These are phyloP conservation scores for Dryoscopus gambensis DNA, from an alignment of 2,113 vertebrate species.

Conservation along the genomic window DNA sequence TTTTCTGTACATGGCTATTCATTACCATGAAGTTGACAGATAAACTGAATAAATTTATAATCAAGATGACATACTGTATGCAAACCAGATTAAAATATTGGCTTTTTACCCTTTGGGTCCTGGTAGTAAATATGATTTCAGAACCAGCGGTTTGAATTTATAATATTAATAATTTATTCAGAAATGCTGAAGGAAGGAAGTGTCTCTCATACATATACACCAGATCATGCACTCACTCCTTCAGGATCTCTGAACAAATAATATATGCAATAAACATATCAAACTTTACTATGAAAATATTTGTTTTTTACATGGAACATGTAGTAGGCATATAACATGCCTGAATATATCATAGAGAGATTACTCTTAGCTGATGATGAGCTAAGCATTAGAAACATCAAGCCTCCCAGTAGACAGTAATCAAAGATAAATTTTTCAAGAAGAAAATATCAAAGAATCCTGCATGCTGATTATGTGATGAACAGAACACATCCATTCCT, in stretches of 20 bases:
- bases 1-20: slow-evolving; percentile 39
- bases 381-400: background rate
- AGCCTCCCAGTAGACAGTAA: background rate
- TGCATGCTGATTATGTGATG: background rate
- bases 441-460: background rate
- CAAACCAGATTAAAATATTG: slow-evolving; percentile 62
- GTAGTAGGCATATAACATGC: background rate
- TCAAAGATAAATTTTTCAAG: background rate
- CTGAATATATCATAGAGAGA: background rate
- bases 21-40: slow-evolving; percentile 56
- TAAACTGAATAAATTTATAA: slow-evolving; percentile 64
- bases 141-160: background rate
- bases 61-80: slow-evolving; percentile 36
- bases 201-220: background rate
- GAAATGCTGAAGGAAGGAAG: background rate
- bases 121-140: background rate
- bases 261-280: background rate
- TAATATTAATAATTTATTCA: slow-evolving; percentile 33
- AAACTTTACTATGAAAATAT: background rate
- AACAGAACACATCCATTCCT: background rate
- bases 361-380: background rate
- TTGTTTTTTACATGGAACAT: background rate
- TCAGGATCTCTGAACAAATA: background rate
- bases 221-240: background rate
- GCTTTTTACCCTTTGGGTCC: slow-evolving; percentile 25